Conservation (phyloP, 2,888 invertebrate species). For the Penaeus monodon region DNA sequence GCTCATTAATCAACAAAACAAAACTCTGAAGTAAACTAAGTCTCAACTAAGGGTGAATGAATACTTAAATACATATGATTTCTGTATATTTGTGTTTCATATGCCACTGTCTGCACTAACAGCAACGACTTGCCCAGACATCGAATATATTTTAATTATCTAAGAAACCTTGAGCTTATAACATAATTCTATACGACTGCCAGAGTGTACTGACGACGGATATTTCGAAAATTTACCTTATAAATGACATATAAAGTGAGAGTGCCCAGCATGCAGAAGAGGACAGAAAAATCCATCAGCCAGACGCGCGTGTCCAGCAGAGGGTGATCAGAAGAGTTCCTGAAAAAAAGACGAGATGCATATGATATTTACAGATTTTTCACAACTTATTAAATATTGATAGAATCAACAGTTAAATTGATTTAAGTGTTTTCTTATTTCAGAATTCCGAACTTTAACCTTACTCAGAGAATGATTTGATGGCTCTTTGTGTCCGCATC, state of each 20-base stretch:
- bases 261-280: conserved; percentile 65
- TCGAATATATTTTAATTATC: too few species aligned
- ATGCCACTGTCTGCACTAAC: too few species aligned
- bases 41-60: too few species aligned
- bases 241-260: conserved; percentile 66
- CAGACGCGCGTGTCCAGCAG: conserved; percentile 53
- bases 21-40: too few species aligned
- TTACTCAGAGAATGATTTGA: background rate
- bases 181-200: too few species aligned
- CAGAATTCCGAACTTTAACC: background rate
- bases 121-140: too few species aligned
- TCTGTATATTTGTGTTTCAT: too few species aligned
- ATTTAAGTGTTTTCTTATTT: background rate
- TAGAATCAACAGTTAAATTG: background rate
- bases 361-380: background rate
- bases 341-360: background rate
- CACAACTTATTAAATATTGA: background rate
- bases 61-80: too few species aligned
- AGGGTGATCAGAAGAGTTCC: conserved; percentile 15
- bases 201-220: too few species aligned
- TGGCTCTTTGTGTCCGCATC: background rate
- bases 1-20: too few species aligned
- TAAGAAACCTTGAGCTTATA: too few species aligned
- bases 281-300: conserved; percentile 64
- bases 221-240: conserved; percentile 7